Conservation (phyloP, 2,888 invertebrate genomes). For the Epistrophe grossulariae region DNA sequence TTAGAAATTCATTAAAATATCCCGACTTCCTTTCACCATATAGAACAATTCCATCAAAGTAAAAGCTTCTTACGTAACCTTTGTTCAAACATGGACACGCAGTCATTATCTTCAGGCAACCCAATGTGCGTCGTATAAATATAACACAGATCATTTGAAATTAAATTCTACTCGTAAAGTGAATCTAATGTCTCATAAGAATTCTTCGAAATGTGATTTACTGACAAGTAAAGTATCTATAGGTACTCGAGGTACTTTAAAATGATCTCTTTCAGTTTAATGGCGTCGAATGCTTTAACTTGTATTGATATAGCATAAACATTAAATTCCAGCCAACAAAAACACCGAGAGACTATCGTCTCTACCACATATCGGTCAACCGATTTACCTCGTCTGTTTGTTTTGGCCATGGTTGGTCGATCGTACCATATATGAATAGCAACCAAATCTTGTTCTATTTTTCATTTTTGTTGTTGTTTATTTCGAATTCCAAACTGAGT, state of each 20-base stretch:
- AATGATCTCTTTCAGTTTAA: neutral
- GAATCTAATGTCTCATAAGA: no score
- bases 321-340: neutral
- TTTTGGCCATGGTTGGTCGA: slow-evolving; percentile 25
- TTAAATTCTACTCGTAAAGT: no score
- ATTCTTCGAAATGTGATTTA: no score
- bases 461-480: neutral
- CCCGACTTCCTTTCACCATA: no score
- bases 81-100: no score
- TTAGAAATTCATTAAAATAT: no score
- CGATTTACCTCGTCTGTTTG: slow-evolving; percentile 38
- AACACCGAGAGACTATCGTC: neutral
- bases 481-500: neutral
- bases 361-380: neutral
- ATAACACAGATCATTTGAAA: no score
- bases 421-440: slow-evolving; percentile 38
- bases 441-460: slow-evolving; percentile 6
- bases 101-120: no score
- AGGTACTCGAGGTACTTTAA: neutral
- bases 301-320: neutral
- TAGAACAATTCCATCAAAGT: no score
- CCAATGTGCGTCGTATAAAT: no score
- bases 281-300: slow-evolving; percentile 10
- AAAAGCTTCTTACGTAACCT: no score
- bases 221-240: no score